phyloP scores from a whole-genome alignment of 2,113 vertebrate species.

The Typhlomys cinereus region DNA sequence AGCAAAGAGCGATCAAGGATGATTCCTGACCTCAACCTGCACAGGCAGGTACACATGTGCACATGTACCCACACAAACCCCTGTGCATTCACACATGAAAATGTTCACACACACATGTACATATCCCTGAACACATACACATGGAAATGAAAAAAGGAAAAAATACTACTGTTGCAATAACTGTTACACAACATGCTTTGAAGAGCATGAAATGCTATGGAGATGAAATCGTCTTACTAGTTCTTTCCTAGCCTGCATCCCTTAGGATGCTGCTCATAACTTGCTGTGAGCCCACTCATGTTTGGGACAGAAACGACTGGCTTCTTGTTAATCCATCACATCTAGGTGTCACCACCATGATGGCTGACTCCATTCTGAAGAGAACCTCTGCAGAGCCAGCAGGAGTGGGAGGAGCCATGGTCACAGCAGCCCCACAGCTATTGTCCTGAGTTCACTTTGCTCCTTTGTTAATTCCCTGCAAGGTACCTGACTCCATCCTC shows the following conservation, averaged over 20 bases:
- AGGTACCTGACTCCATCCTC: slow-evolving; percentile 63
- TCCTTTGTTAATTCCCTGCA: slow-evolving; percentile 19
- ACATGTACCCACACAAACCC: too few species aligned
- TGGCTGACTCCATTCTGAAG: neutral
- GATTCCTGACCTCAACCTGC: too few species aligned
- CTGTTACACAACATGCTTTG: neutral
- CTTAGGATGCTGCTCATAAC: neutral
- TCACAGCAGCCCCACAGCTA: accelerated
- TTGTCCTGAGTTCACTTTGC: neutral
- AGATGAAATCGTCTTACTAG: neutral
- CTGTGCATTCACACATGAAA: too few species aligned
- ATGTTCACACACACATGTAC: too few species aligned
- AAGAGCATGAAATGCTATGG: neutral
- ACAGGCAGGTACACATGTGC: too few species aligned
- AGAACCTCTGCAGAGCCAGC: neutral
- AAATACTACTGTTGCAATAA: neutral
- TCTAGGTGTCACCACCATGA: neutral
- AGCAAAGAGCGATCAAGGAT: too few species aligned
- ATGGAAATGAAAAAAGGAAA: neutral
- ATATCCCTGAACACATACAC: too few species aligned
- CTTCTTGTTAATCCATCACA: neutral
- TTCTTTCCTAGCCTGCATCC: neutral
- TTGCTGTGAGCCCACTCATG: neutral
- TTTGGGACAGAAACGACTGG: neutral
- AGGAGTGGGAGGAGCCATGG: too few species aligned